phyloP scores from a whole-genome alignment of 2,888 invertebrate species.

The Prionchulus punctatus region DNA sequence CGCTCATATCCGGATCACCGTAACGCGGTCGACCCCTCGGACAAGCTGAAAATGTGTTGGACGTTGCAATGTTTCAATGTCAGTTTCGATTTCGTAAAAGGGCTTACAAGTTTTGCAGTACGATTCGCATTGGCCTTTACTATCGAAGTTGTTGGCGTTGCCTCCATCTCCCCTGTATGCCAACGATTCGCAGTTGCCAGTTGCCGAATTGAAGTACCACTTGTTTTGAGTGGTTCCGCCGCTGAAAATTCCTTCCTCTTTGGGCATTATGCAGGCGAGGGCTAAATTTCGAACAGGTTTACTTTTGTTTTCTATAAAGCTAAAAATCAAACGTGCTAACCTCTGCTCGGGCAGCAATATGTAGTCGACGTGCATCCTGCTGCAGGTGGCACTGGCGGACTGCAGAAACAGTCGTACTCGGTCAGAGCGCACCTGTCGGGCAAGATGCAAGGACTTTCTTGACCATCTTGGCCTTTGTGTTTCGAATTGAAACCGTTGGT shows the following conservation, averaged over 20 bases:
- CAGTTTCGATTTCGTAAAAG: too few relatives aligned
- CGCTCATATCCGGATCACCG: too few relatives aligned
- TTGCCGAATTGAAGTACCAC: background rate
- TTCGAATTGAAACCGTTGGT: conserved; percentile 30
- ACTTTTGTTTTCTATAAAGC: background rate
- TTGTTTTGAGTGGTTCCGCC: background rate
- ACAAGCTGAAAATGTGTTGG: too few relatives aligned
- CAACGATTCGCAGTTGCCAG: background rate
- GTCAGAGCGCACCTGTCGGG: background rate
- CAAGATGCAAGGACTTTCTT: background rate
- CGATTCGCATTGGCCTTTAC: background rate
- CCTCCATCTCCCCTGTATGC: conserved; percentile 1
- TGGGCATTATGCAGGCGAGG: background rate
- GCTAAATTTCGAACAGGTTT: background rate
- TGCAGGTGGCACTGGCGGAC: background rate
- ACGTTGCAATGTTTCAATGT: too few relatives aligned
- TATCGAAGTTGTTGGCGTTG: conserved; percentile 1
- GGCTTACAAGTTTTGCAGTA: background rate
- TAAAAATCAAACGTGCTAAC: background rate
- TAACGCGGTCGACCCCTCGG: too few relatives aligned
- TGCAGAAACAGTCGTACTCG: background rate
- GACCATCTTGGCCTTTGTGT: background rate
- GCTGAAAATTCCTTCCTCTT: background rate
- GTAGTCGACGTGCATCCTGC: background rate
- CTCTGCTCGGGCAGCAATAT: conserved; percentile 1